Base-by-base conservation (phyloP, 2,113 vertebrate species). In the Festucalex cinctus region DNA sequence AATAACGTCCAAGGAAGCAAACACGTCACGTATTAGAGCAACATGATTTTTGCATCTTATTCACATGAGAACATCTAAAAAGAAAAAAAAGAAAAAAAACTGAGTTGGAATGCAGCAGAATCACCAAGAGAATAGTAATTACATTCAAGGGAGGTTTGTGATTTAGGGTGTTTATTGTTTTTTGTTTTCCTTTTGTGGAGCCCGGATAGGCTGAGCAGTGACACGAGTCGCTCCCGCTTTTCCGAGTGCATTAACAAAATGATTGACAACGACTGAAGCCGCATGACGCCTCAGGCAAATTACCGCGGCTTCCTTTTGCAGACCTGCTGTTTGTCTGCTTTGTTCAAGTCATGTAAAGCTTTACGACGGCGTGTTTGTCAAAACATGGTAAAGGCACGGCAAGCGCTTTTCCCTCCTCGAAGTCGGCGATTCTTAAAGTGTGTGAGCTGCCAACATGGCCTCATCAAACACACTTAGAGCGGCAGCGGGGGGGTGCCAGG, bases 241-340 rank as follows among this genome's bases (percentile, higher is more conserved):
- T 78, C 75, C 65, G 65, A 83, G 79, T 78, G 78, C 71, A 86
- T 87, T 85, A 87, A 86, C 76, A 53, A 70, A 78, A 74, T 85
- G 85, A 88, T 77, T 88, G 88, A 87, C 86, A 86, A 77, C 81
- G 85, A 87, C 71, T 84, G 82, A 75, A 84, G 80, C 66, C 81
- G 63, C 78, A 68, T 17, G 46, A 64, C 73, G 80, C 81, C 77
- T 5, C 62, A 73, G 78, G 85, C 82, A 71, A 83, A 87, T 81
- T 78, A 73, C 71, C 19, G 2, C 48, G 43, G 67, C 77, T 62
- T 73, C 24, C 49, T 70, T 78, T 73, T 74, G 62, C 70, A 46
- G 66, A 74, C 78, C 70, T 16, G 72, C 68, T 60, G 65, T 46
- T 28, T 37, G 57, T 73, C 58, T 67, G 66, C 58, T 49, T 68